These are phyloP conservation scores for Stichodactyla mertensii DNA, from an alignment of 64 coral and sea anemone species.

Conservation along the genomic window DNA sequence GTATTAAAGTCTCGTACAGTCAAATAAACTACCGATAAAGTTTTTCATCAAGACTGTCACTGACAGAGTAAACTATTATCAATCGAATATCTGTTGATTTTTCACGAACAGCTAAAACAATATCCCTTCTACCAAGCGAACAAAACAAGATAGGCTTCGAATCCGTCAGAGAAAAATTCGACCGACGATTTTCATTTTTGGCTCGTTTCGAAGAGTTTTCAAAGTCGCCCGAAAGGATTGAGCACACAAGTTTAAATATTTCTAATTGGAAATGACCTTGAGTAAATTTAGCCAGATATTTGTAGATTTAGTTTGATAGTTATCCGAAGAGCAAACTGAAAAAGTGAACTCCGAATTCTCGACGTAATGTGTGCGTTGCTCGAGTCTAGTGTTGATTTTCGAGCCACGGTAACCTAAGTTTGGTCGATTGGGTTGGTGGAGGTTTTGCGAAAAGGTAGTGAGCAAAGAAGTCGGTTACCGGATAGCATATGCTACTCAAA, in stretches of 20 bases:
- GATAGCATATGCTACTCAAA: slow-evolving; percentile 1
- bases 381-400: neutral
- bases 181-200: neutral
- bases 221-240: neutral
- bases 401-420: neutral
- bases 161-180: neutral
- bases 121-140: neutral
- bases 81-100: slow-evolving; percentile 4
- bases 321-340: slow-evolving; percentile 18
- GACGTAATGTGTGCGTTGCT: neutral
- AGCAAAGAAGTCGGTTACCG: neutral
- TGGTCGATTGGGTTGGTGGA: neutral
- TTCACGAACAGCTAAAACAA: slow-evolving; percentile 1
- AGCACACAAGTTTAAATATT: slow-evolving; percentile 14
- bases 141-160: neutral
- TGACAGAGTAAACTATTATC: slow-evolving; percentile 3
- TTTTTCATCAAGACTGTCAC: slow-evolving; percentile 9
- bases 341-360: slow-evolving; percentile 6
- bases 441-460: neutral
- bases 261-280: slow-evolving; percentile 32
- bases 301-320: slow-evolving; percentile 35
- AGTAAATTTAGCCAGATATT: slow-evolving; percentile 28
- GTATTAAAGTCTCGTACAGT: neutral
- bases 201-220: neutral
- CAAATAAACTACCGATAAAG: slow-evolving; percentile 13